Conservation (phyloP, 1,140 invertebrate species). For the Xylocopa sonorina region DNA sequence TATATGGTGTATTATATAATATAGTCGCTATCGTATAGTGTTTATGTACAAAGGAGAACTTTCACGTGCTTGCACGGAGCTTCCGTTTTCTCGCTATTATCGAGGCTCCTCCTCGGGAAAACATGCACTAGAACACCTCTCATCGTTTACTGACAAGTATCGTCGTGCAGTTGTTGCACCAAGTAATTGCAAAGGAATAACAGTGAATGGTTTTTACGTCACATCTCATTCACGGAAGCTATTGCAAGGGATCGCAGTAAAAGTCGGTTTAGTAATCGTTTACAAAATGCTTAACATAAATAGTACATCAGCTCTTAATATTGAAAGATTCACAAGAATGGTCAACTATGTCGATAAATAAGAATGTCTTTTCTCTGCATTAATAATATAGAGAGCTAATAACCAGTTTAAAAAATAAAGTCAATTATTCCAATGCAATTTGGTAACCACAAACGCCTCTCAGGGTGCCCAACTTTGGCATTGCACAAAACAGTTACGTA, state of each 20-base stretch:
- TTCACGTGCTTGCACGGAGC: constrained; percentile 13
- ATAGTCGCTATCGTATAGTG: constrained; percentile 21
- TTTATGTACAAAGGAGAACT: constrained; percentile 49
- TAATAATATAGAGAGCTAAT: constrained; percentile 10
- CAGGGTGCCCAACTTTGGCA: not conserved
- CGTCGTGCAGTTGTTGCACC: not conserved
- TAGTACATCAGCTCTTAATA: no score
- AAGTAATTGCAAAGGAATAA: constrained; percentile 24
- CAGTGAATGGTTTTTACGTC: not conserved
- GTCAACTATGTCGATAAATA: no score
- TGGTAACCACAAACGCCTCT: not conserved
- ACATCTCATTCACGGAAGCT: no score
- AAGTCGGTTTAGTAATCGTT: no score
- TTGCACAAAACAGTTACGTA: no score
- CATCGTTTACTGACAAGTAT: not conserved
- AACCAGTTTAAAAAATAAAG: not conserved
- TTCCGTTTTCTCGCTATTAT: not conserved
- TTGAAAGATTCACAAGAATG: no score
- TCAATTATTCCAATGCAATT: constrained; percentile 19
- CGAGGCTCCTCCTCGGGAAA: not conserved
- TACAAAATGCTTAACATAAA: no score
- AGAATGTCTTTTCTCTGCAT: no score
- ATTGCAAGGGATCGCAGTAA: no score
- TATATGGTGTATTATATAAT: constrained; percentile 33
- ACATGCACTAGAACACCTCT: not conserved